phyloP scores from a whole-genome alignment of 2,888 invertebrate species.

The Cybosia mesomella region DNA sequence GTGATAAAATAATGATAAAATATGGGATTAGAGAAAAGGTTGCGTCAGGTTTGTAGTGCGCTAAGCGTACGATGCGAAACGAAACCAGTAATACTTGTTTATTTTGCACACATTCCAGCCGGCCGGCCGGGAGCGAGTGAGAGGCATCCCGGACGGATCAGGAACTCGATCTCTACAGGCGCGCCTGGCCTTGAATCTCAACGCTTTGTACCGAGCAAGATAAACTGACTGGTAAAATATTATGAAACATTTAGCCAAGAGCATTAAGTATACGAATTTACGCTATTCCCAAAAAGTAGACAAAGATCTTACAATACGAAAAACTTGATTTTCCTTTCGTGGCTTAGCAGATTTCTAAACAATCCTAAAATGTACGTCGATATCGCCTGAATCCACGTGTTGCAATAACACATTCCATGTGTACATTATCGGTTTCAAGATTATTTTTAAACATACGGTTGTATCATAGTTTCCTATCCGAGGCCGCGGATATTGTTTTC shows the following conservation, averaged over 20 bases:
- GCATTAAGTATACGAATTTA: slow-evolving; percentile 4
- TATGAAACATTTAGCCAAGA: slow-evolving; percentile 55
- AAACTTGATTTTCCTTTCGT: slow-evolving; percentile 22
- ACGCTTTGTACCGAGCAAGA: slow-evolving; percentile 42
- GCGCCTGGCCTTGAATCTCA: slow-evolving; percentile 76
- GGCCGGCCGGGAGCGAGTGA: slow-evolving; percentile 76
- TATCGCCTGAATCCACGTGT: slow-evolving; percentile 18
- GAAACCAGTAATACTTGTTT: slow-evolving; percentile 83
- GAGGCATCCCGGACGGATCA: slow-evolving; percentile 76
- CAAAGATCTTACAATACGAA: slow-evolving; percentile 31
- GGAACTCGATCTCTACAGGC: slow-evolving; percentile 74
- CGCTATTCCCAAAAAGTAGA: slow-evolving; percentile 29
- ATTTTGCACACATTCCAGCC: slow-evolving; percentile 86
- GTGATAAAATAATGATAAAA: slow-evolving; percentile 54
- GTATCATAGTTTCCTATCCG: slow-evolving; percentile 19
- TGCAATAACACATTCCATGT: slow-evolving; percentile 20
- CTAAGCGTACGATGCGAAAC: slow-evolving; percentile 76
- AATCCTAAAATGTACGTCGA: slow-evolving; percentile 20
- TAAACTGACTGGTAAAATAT: slow-evolving; percentile 59
- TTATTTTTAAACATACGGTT: slow-evolving; percentile 24
- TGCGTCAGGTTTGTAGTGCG: slow-evolving; percentile 67
- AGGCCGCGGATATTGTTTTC: slow-evolving; percentile 14
- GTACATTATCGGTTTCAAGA: slow-evolving; percentile 15
- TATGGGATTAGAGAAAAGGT: slow-evolving; percentile 67
- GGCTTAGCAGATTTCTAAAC: slow-evolving; percentile 24